A percentile compares a stretch with the other conserved stretches of the same genome.
Evolutionary conservation across 2,888 invertebrate genomes (phyloP).

Genomic region (Geotrupes spiniger): DNA sequence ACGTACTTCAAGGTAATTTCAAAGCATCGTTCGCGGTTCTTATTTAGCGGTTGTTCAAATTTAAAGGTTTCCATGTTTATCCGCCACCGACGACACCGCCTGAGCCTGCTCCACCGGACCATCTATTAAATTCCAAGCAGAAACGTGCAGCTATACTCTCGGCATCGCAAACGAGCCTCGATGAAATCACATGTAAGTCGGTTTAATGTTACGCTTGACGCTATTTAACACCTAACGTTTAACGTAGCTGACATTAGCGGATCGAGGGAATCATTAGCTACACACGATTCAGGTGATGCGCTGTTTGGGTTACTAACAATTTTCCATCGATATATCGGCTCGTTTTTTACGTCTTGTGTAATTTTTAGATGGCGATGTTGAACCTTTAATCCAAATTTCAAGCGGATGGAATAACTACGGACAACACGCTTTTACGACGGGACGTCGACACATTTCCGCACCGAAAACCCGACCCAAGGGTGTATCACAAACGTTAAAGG

Average conservation of each 20-base stretch:
- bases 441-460: conserved; percentile 59
- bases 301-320: conserved; percentile 18
- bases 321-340: conserved; percentile 2
- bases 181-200: conserved; percentile 62
- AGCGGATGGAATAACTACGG: conserved; percentile 64
- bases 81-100: conserved; percentile 82
- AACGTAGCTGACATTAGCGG: conserved; percentile 71
- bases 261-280: conserved; percentile 76
- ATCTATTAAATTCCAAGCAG: conserved; percentile 51
- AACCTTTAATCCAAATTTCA: conserved; percentile 46
- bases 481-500: conserved; percentile 66
- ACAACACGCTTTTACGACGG: conserved; percentile 70
- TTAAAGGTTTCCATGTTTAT: conserved; percentile 74
- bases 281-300: conserved; percentile 72
- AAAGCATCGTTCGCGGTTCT: neutral
- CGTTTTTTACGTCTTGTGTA: conserved; percentile 8
- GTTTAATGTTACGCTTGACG: neutral
- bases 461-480: conserved; percentile 66
- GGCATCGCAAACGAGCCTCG: conserved; percentile 62
- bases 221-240: conserved; percentile 14
- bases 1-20: conserved; percentile 32
- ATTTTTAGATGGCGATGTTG: conserved; percentile 42
- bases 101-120: conserved; percentile 81
- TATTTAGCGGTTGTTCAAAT: conserved; percentile 8
- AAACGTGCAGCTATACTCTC: conserved; percentile 52